These are phyloP conservation scores for Myrmecobius fasciatus DNA, from an alignment of 2,113 vertebrate genomes.

Conservation along the genomic window DNA sequence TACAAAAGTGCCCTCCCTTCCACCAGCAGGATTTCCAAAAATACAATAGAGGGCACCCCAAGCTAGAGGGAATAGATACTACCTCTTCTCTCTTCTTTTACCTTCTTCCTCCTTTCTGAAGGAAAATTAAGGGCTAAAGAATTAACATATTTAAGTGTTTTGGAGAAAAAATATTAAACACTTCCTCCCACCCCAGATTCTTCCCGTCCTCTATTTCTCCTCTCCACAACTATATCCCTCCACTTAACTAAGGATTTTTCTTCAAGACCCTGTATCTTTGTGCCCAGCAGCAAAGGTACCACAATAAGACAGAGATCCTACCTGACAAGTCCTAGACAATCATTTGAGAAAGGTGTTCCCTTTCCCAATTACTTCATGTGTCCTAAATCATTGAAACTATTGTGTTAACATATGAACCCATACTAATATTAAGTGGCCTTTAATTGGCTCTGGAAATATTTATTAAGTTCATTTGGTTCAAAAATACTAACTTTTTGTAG, in stretches of 20 bases:
- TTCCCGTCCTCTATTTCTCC: background rate
- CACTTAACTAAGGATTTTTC: background rate
- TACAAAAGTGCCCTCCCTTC: slow-evolving; percentile 33
- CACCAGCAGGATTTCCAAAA: slow-evolving; percentile 50
- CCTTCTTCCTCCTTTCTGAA: background rate
- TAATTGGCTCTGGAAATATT: background rate
- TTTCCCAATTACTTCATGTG: background rate
- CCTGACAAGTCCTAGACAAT: background rate
- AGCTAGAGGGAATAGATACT: slow-evolving; percentile 17
- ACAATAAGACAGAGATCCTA: slow-evolving; percentile 19
- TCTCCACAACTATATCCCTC: background rate
- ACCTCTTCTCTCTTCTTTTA: background rate
- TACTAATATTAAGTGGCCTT: background rate
- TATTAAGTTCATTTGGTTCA: slow-evolving; percentile 34
- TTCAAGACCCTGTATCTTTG: background rate
- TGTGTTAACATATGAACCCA: background rate
- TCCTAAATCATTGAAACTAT: background rate
- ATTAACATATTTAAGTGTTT: slow-evolving; percentile 13
- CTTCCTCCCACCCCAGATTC: background rate
- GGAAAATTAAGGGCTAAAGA: background rate
- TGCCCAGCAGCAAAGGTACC: background rate
- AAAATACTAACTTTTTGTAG: background rate
- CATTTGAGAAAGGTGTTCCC: slow-evolving; percentile 23
- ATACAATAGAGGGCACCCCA: slow-evolving; percentile 41
- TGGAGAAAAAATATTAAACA: background rate